Base-by-base conservation (phyloP, 1,140 invertebrate species). In the Holcopasites calliopsidis region DNA sequence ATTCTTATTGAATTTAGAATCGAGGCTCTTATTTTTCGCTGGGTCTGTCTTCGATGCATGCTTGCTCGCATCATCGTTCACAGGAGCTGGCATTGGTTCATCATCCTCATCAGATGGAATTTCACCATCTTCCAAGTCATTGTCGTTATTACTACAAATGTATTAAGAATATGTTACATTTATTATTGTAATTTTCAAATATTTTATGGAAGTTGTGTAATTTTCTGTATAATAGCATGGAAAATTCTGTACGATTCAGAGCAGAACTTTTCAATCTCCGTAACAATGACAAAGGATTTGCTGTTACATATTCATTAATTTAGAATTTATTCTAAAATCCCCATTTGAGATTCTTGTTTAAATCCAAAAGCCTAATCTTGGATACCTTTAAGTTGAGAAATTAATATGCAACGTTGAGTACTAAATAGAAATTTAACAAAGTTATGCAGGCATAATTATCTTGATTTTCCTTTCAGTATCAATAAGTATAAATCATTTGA, bases 41-140 rank as follows among this genome's bases (percentile, higher is more conserved):
- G 78, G 69, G 18, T 89, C 87, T 64, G 74, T 33, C 42, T 88
- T 87, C 31, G 84, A 64, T 11, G 76, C 7, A 28, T 86, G 77
- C 66, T 87, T 87, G 31, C 64, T 26, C 7, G 70, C n/a, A 66
- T 89, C 88, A 7, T 86, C 77, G 35, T 65, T 47, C 40, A 50
- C 28, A 8, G 38, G 47, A 57, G 60, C 80, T 55, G 65, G 55
- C 49, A 80, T 31, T 57, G 88, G 80, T 8, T 92, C 90, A 33
- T 93, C 93, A 76, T 93, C 93, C 55, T 94, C 93, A 65, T 94
- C 93, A 8, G 93, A 93, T 60, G 93, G 93, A 79, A 94, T 94
- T 85, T 94, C 93, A 60, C 93, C 93, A 83, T 94, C 93, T 85
- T 94, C 93, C 76, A 94, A 85, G 82, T 94, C 93, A 79, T 93